Percentiles rank a stretch among this genome's conserved stretches.
Evolutionary conservation across 2,113 vertebrate genomes (phyloP).

Genomic region (Calonectris borealis): DNA sequence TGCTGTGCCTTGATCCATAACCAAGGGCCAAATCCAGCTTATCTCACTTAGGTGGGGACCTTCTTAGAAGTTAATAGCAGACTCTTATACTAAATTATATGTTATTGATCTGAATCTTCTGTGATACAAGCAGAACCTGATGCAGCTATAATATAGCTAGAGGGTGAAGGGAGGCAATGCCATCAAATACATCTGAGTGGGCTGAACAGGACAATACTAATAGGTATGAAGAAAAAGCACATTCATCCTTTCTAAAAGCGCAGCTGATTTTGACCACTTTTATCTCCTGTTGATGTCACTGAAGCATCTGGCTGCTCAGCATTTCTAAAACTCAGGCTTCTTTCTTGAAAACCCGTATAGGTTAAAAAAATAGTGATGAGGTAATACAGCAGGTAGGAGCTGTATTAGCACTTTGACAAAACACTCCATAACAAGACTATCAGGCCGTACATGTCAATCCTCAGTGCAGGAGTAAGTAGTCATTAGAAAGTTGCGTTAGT

Average conservation of each 20-base stretch:
- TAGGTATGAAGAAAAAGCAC: neutral
- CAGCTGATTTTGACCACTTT: neutral
- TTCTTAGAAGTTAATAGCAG: neutral
- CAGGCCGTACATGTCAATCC: constrained; percentile 36
- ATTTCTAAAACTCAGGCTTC: neutral
- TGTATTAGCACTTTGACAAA: neutral
- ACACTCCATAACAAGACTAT: constrained; percentile 1
- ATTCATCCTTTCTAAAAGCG: neutral
- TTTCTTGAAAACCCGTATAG: neutral
- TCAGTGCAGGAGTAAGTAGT: neutral
- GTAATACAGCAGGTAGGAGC: neutral
- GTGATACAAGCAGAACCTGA: neutral
- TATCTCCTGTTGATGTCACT: neutral
- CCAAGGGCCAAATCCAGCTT: neutral
- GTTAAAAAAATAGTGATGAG: neutral
- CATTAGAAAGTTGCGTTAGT: constrained; percentile 13
- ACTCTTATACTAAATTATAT: neutral
- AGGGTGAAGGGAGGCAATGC: neutral
- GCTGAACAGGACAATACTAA: neutral
- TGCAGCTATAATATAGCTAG: neutral
- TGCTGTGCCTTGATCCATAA: neutral
- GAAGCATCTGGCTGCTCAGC: neutral
- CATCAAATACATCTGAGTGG: neutral
- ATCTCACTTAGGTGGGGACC: neutral
- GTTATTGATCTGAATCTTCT: neutral